A percentile compares a stretch with the other conserved stretches of the same genome.
phyloP scores from a whole-genome alignment of 2,797 vertebrate genomes.

The Thripadectes ignobilis region DNA sequence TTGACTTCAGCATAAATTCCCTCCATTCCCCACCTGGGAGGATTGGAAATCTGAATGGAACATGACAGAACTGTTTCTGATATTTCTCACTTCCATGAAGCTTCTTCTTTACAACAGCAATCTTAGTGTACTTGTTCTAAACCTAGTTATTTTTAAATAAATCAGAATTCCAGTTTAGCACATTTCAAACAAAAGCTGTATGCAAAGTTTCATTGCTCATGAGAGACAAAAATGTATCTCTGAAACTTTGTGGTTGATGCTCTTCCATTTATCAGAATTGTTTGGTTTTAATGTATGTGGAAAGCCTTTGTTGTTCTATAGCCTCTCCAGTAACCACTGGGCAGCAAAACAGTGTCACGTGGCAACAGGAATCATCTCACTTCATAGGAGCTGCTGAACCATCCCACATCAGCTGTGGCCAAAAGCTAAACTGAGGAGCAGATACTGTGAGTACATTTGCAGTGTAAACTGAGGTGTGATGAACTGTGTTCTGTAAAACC shows the following conservation, averaged over 20 bases:
- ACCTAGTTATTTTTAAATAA: neutral
- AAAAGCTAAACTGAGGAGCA: neutral
- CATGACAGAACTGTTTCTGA: neutral
- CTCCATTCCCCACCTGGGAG: neutral
- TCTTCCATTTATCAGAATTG: neutral
- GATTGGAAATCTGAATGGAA: neutral
- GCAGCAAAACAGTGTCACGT: neutral
- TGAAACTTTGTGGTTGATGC: neutral
- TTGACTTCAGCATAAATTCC: neutral
- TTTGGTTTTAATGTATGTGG: neutral
- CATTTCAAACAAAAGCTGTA: neutral
- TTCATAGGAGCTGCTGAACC: neutral
- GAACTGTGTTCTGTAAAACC: neutral
- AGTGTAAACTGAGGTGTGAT: accelerated
- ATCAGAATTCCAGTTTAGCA: neutral
- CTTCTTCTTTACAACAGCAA: neutral
- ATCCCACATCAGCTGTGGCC: neutral
- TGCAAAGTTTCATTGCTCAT: neutral
- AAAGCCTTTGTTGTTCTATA: neutral
- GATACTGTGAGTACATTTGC: neutral
- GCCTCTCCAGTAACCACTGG: neutral
- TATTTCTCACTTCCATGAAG: neutral
- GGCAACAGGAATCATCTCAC: neutral
- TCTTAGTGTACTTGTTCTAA: neutral
- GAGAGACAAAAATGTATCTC: neutral